Conservation (phyloP, 2,113 vertebrate species). For the Dryoscopus gambensis region DNA sequence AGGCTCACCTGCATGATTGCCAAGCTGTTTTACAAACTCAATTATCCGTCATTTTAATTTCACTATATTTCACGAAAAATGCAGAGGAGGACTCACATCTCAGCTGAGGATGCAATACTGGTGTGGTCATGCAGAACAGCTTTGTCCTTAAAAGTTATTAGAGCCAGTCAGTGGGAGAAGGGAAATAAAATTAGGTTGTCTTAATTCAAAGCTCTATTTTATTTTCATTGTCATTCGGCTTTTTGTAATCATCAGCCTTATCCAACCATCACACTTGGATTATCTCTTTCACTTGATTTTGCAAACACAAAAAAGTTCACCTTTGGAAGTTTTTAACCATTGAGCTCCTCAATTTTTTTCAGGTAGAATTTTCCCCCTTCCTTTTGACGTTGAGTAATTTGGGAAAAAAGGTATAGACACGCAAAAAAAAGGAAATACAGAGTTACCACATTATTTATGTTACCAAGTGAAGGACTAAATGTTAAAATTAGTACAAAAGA, state of each 20-base stretch:
- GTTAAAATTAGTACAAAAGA: background rate
- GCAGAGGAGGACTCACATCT: conserved; percentile 28
- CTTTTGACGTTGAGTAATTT: background rate
- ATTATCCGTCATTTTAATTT: conserved; percentile 41
- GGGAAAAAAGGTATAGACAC: background rate
- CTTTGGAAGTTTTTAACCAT: background rate
- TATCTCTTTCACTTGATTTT: background rate
- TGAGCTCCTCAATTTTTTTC: background rate
- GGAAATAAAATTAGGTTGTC: background rate
- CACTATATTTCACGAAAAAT: conserved; percentile 36
- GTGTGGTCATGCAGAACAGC: conserved; percentile 34
- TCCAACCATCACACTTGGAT: background rate
- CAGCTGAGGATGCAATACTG: background rate
- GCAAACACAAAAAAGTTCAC: background rate
- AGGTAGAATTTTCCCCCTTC: background rate
- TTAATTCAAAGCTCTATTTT: conserved; percentile 14
- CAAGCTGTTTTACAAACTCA: background rate
- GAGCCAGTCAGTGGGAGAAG: conserved; percentile 12
- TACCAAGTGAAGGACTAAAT: background rate
- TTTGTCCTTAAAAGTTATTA: conserved; percentile 1
- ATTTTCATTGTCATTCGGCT: background rate
- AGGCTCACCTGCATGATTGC: background rate
- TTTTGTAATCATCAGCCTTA: background rate
- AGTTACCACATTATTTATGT: background rate
- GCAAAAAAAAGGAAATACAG: background rate